These are phyloP conservation scores for Oreochromis niloticus DNA, from an alignment of 2,113 vertebrate species.

Conservation along the genomic window DNA sequence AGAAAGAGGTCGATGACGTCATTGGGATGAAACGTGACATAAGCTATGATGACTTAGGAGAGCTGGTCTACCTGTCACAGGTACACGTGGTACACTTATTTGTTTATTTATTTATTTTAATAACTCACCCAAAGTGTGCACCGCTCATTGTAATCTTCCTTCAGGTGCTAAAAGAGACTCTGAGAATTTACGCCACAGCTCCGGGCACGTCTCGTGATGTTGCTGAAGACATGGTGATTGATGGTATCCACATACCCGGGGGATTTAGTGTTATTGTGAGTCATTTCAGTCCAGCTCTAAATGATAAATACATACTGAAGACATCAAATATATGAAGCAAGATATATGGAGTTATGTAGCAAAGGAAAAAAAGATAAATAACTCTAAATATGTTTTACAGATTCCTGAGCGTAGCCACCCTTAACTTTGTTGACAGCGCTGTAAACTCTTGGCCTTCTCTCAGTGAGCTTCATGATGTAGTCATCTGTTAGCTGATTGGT, in stretches of 20 bases:
- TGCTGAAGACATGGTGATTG: conserved; percentile 68
- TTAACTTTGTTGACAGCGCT: no score
- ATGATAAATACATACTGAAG: no score
- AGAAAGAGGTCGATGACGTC: conserved; percentile 84
- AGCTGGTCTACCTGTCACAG: conserved; percentile 84
- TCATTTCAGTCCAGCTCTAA: background rate
- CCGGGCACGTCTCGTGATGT: conserved; percentile 75
- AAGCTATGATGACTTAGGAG: conserved; percentile 81
- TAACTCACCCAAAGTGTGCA: background rate
- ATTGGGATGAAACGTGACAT: conserved; percentile 84
- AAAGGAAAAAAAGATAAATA: no score
- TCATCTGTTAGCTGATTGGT: no score
- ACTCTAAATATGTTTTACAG: no score
- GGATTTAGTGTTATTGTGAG: background rate
- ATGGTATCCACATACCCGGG: conserved; percentile 72
- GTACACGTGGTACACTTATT: conserved; percentile 73
- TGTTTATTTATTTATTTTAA: no score
- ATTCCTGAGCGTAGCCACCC: no score
- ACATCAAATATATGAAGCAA: no score
- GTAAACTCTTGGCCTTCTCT: no score
- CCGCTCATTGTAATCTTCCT: background rate
- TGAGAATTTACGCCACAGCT: conserved; percentile 81
- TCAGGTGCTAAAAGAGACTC: conserved; percentile 87
- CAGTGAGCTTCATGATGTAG: no score
- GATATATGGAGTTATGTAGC: no score